Evolutionary conservation across 1,140 invertebrate species (phyloP), one percentile per base, ranked within the genome.

Genomic region (Araneus ventricosus): DNA sequence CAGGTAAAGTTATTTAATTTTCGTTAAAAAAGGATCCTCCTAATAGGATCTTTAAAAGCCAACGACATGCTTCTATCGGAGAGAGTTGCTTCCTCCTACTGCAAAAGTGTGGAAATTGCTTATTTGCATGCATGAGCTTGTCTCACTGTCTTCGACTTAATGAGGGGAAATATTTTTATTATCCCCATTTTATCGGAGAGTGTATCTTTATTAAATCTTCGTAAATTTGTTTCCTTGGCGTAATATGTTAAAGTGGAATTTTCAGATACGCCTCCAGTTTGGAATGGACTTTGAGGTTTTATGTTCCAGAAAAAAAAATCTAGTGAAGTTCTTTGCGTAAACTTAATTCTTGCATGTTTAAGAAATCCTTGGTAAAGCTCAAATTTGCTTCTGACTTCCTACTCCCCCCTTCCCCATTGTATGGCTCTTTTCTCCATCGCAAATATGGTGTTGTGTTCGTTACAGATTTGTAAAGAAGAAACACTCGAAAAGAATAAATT

Each of bases 161-260:
- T 75, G 70, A 75, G 70, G 70, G 70, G 70, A 75, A 75, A 75
- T 75, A 75, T 75, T 75, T 75, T 75, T 75, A 75, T 75, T 75
- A 75, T 30, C 30, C 30, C 17, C 70, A 75, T 34, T 20, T 75
- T 37, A 75, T 75, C 70, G 70, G 30, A 30, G 70, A 14, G 34
- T 6, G 22, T 34, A 75, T 75, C 70, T 75, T 75, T 75, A 75
- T 75, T 75, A 34, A 75, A 75, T 75, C 70, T 34, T 34, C 27
- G 30, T 34, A 20, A 75, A 14, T 75, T 37, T 75, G 34, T 75
- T 75, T 75, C 30, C 27, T 20, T 75, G 6, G 70, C 30, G 22
- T 17, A 37, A 75, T 34, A 14, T 37, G 20, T 30, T 34, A 34
- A 34, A 75, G 22, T n/a, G 70, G 20, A 4, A 30, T 75, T 22